Base-by-base conservation (phyloP, 1,140 invertebrate species). In the Agraylea sexmaculata region DNA sequence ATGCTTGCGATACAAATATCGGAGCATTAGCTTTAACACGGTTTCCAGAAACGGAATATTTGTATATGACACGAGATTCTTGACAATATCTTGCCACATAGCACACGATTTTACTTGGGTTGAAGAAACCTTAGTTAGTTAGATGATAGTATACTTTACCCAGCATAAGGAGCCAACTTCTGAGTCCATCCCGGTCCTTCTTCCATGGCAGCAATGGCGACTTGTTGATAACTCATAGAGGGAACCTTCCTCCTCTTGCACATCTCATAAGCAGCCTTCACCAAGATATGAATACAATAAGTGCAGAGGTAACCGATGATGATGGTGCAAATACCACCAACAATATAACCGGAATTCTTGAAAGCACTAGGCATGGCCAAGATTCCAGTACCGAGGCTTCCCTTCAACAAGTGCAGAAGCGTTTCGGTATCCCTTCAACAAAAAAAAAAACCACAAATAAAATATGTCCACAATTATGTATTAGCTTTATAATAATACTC, bases 311-410 rank as follows among this genome's bases (percentile, higher is more conserved):
- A 49, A 10, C 76, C 77, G 44, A 81, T 75, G 2, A 78, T 44
- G 7, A 76, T 50, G 0, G 75, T 73, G 3, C 70, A 71, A 1
- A 77, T 54, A 4, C 69, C 51, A 6, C 76, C 76, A 43, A 75
- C 73, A 33, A 71, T 56, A 45, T 80, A 66, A n/a, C 82, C 82
- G 4, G 78, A 66, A 51, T 81, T 71, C 38, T 71, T 70, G 47
- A 84, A 75, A 12, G 80, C 80, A 50, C 74, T 66, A 19, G 81
- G 80, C 74, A 84, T 81, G 5, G 81, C 82, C 41, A 84, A 56
- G 40, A 84, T 78, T 4, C 81, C 81, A 1, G 80, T 83, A 11
- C 81, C 81, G 37, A 84, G 65, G 50, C 78, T 80, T 30, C 73
- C 75, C 57, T 80, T 80, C 21, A 80, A 52, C 16, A 81, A 53